phyloP scores from a whole-genome alignment of 2,113 vertebrate species.

The Amia ocellicauda region DNA sequence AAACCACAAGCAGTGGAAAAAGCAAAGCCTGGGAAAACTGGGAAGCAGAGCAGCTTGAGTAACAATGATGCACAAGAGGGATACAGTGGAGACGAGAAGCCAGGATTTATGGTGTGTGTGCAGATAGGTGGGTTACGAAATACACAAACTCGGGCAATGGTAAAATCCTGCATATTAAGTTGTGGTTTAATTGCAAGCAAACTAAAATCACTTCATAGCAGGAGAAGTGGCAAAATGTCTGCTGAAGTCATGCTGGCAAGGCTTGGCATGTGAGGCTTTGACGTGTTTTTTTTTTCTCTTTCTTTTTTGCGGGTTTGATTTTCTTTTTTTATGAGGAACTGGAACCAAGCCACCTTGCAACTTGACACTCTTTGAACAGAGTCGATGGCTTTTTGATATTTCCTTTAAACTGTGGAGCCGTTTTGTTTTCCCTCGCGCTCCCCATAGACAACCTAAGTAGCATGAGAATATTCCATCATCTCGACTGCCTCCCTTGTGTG shows the following conservation, averaged over 20 bases:
- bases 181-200: too few relatives aligned
- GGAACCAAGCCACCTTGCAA: too few relatives aligned
- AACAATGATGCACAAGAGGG: slow-evolving; percentile 30
- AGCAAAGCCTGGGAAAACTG: slow-evolving; percentile 53
- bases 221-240: too few relatives aligned
- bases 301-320: too few relatives aligned
- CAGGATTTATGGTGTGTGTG: slow-evolving; percentile 15
- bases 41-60: slow-evolving; percentile 2
- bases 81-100: slow-evolving; percentile 21
- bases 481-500: neutral
- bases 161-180: neutral
- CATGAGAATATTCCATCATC: neutral
- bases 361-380: too few relatives aligned
- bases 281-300: too few relatives aligned
- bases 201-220: too few relatives aligned
- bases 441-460: neutral
- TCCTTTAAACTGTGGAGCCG: neutral
- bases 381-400: too few relatives aligned
- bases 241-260: too few relatives aligned
- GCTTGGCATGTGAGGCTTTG: too few relatives aligned
- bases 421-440: neutral
- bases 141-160: neutral
- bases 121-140: slow-evolving; percentile 16
- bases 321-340: too few relatives aligned
- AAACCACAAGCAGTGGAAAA: slow-evolving; percentile 41